A percentile compares a stretch with the other conserved stretches of the same genome.
Evolutionary conservation across 2,113 vertebrate species (phyloP).

Genomic region (Sander vitreus): DNA sequence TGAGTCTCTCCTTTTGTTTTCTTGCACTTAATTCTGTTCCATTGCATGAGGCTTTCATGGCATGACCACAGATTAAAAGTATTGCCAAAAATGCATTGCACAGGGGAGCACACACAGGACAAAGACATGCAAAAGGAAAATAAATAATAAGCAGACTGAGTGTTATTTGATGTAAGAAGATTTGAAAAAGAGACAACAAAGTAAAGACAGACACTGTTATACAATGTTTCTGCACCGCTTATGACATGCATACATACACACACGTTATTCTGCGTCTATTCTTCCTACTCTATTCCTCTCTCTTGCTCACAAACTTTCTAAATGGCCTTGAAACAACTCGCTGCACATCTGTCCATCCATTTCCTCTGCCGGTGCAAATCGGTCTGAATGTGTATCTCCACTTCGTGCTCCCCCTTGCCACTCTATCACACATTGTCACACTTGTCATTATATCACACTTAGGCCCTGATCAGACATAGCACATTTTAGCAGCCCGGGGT

Average conservation of each 20-base stretch:
- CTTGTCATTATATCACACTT: slow-evolving; percentile 43
- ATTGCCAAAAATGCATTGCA: slow-evolving; percentile 11
- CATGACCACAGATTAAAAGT: slow-evolving; percentile 29
- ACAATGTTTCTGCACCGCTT: not conserved
- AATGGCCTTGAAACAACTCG: slow-evolving; percentile 1
- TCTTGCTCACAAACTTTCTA: not conserved
- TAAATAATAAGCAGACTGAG: slow-evolving; percentile 7
- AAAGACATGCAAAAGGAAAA: not conserved
- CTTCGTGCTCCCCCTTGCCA: not conserved
- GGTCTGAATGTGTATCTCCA: not conserved
- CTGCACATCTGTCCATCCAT: slow-evolving; percentile 16
- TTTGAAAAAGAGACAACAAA: slow-evolving; percentile 6
- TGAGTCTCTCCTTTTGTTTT: slow-evolving; percentile 39
- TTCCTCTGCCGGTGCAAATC: not conserved
- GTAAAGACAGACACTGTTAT: not conserved
- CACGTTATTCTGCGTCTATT: not conserved
- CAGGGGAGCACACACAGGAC: not conserved
- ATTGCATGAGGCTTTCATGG: slow-evolving; percentile 32
- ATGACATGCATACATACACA: not conserved
- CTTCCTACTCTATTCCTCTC: no score
- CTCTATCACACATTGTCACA: slow-evolving; percentile 3
- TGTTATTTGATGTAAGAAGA: slow-evolving; percentile 23
- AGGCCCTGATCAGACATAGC: no score
- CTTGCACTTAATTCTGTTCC: slow-evolving; percentile 19
- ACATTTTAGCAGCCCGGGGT: no score